These are phyloP conservation scores for Apostichopus japonicus DNA, from an alignment of 35 echinoderm and acorn worm genomes.

Conservation along the genomic window DNA sequence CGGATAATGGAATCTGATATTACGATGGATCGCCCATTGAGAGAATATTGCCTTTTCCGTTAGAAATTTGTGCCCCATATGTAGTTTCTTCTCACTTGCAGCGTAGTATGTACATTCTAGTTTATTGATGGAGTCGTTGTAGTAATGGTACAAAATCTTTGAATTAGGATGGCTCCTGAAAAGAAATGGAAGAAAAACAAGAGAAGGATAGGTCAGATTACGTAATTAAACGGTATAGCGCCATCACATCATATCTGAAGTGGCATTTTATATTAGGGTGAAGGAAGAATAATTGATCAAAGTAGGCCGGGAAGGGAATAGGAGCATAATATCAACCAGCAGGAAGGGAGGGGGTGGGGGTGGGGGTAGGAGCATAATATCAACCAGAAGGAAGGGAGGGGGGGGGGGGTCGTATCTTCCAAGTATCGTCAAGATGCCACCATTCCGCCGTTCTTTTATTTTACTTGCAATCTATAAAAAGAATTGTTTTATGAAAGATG, in stretches of 20 bases:
- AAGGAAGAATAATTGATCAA: too few relatives aligned
- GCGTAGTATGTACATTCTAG: conserved; percentile 78
- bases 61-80: conserved; percentile 83
- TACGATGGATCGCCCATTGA: conserved; percentile 73
- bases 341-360: too few relatives aligned
- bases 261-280: too few relatives aligned
- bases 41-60: conserved; percentile 95
- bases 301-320: too few relatives aligned
- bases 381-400: too few relatives aligned
- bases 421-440: too few relatives aligned
- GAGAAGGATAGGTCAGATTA: not conserved
- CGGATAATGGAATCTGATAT: conserved; percentile 89
- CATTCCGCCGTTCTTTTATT: too few relatives aligned
- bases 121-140: conserved; percentile 58
- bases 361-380: too few relatives aligned
- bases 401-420: too few relatives aligned
- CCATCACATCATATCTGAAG: not conserved
- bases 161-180: conserved; percentile 63
- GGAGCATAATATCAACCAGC: too few relatives aligned
- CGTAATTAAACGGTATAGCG: not conserved
- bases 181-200: not conserved
- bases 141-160: conserved; percentile 69
- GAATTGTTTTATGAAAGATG: too few relatives aligned
- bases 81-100: conserved; percentile 65
- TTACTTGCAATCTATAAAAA: too few relatives aligned